Base-by-base conservation (phyloP, 2,797 vertebrate species). In the Poeciliopsis paucimaculata region DNA sequence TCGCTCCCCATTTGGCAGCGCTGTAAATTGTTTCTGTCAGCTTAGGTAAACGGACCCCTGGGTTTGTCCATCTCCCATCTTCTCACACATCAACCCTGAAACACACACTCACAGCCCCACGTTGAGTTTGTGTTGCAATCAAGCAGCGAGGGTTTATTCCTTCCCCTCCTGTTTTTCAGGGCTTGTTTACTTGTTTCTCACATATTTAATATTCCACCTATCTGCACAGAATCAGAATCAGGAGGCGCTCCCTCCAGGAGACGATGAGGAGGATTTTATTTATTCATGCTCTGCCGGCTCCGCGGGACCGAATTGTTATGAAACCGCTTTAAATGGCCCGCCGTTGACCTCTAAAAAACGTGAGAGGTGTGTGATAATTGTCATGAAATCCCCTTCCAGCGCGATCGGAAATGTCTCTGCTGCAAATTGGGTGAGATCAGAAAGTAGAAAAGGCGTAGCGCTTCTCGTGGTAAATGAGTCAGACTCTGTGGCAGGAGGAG, bases 21-120 rank as follows among this genome's bases (percentile, higher is more conserved):
- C 91, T 92, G 88, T 90, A 95, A 95, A 96, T 95, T 93, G 94
- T 94, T 94, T 94, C 94, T 95, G 95, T 95, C 94, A 92, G 92
- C 88, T 92, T 88, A 94, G 93, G 94, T 95, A 95, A 95, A 94
- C 90, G 81, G 87, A 92, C 89, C 86, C 87, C 86, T 88, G 89
- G 91, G 89, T 91, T 92, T 91, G 91, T 93, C 93, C 91, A 93
- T 93, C 93, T 89, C 84, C 75, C 77, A 79, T 72, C 57, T 70
- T 72, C 76, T 80, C 71, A 79, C 68, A 62, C 43, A 49, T 31
- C 55, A 80, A 28, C 9, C 39, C 46, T 26, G 26, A 43, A 7
- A 34, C 77, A 60, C 55, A 46, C 43, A 46, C 46, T 1, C 77
- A 57, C 55, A 53, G 28, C 75, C 51, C 72, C 80, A 55, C 47